Percentiles rank a stretch among this genome's conserved stretches.
phyloP scores from a whole-genome alignment of 2,888 invertebrate species.

The Apodemia mormo region DNA sequence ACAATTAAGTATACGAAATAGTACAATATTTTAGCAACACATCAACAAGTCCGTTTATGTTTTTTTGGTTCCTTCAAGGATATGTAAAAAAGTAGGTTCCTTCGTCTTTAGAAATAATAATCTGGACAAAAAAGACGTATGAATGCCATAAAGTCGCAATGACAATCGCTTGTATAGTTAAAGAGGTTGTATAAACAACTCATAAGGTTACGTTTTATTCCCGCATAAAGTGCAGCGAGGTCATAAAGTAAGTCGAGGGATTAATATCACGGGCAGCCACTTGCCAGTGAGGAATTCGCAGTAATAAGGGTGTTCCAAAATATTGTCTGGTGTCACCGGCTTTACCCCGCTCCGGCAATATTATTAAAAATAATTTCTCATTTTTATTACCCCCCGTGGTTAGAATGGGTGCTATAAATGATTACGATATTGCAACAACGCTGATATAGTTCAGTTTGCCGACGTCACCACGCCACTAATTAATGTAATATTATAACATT shows the following conservation, averaged over 20 bases:
- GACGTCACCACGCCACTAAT: too few species aligned
- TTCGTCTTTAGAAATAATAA: too few species aligned
- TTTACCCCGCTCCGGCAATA: constrained; percentile 53
- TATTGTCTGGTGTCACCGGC: constrained; percentile 61
- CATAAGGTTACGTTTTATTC: constrained; percentile 50
- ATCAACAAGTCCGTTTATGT: too few species aligned
- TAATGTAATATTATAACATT: too few species aligned
- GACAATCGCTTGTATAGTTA: constrained; percentile 11
- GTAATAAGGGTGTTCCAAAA: constrained; percentile 66
- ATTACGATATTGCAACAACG: constrained; percentile 37
- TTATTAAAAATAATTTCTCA: constrained; percentile 82
- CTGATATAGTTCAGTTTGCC: too few species aligned
- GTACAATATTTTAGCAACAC: too few species aligned
- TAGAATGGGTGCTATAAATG: constrained; percentile 55
- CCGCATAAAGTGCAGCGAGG: constrained; percentile 55
- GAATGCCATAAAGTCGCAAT: background rate
- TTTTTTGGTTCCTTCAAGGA: too few species aligned
- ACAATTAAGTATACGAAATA: too few species aligned
- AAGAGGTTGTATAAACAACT: constrained; percentile 30
- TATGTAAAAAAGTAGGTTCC: too few species aligned
- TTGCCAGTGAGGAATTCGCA: constrained; percentile 61
- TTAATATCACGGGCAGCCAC: constrained; percentile 64
- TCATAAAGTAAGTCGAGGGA: constrained; percentile 67
- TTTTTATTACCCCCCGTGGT: constrained; percentile 65
- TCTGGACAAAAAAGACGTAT: too few species aligned